Evolutionary conservation across 2,888 invertebrate genomes (phyloP).

Genomic region (Meliscaeva auricollis): DNA sequence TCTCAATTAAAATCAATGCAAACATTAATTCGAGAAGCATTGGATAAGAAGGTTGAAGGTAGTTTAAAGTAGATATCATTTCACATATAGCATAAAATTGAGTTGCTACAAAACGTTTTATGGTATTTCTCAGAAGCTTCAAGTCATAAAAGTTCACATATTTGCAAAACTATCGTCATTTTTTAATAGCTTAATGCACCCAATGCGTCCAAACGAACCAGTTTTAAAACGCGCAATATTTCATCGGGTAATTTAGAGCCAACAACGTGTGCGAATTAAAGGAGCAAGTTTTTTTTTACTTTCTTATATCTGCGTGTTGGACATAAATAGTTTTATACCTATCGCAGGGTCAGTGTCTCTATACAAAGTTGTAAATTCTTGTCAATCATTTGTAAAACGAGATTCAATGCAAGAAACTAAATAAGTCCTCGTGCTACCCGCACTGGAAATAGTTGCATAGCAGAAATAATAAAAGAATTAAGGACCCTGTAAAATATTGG

Average conservation of each 20-base stretch:
- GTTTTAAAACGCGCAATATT: constrained; percentile 18
- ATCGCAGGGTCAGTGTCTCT: not conserved
- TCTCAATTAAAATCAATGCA: constrained; percentile 47
- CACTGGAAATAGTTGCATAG: constrained; percentile 23
- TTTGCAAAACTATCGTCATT: constrained; percentile 29
- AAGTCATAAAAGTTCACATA: constrained; percentile 35
- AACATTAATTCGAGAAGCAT: constrained; percentile 26
- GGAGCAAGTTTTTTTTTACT: constrained; percentile 2
- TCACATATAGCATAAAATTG: constrained; percentile 2
- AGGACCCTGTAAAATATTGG: constrained; percentile 16
- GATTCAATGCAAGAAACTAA: not conserved
- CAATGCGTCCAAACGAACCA: constrained; percentile 29
- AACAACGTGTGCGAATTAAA: too few species aligned
- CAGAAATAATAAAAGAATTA: not conserved
- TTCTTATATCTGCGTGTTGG: constrained; percentile 12
- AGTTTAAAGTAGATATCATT: not conserved
- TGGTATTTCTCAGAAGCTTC: constrained; percentile 11
- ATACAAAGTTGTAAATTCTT: constrained; percentile 29
- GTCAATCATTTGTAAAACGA: constrained; percentile 43
- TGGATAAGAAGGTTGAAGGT: not conserved
- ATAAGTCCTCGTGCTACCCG: not conserved
- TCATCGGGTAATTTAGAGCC: constrained; percentile 17
- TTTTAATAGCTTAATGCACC: constrained; percentile 50
- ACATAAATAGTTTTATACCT: not conserved
- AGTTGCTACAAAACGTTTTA: constrained; percentile 22